Evolutionary conservation across 1,140 invertebrate genomes (phyloP), one percentile per base, ranked within the genome.

Genomic region (Probaryconus sp.): DNA sequence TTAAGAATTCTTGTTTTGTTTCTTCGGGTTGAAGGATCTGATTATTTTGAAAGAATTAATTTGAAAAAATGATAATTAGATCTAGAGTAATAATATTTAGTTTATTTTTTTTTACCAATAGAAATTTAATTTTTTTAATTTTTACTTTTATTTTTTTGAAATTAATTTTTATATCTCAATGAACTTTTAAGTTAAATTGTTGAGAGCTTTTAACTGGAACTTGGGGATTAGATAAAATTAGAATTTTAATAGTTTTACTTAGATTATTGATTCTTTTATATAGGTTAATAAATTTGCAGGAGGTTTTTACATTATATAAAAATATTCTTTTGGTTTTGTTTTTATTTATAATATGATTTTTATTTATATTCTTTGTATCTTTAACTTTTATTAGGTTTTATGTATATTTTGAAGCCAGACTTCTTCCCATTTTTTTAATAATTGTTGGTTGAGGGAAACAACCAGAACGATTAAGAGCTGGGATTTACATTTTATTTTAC

Each of bases 361-460:
- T 90, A 85, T 67, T 90, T 71, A 84, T 89, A 80, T 90, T 90
- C 85, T 81, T 88, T 87, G 83, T 88, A 79, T 89, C 87, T 68
- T 90, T 91, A 90, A 84, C 79, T 88, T 88, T 91, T 81, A 88
- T 92, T 86, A 79, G 88, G 79, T 92, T 92, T 90, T 92, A 91
- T 90, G 86, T 92, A 83, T 90, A 89, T 89, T 92, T 92, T 91
- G 90, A 92, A 70, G 79, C 84, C 53, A 90, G 88, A 45, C 86
- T 92, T 81, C 89, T 92, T 86, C 90, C 90, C 61, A 90, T 88
- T 50, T 88, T 92, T 80, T 75, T 92, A 78, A 87, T 92, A 82
- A 90, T 92, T 90, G 85, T 91, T 76, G 90, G 90, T 0, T 92
- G 90, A 50, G 91, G 91, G 0, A 88, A 88, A 86, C 90, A 92